phyloP scores from a whole-genome alignment of 2,888 invertebrate genomes.

The Dicycla oo region DNA sequence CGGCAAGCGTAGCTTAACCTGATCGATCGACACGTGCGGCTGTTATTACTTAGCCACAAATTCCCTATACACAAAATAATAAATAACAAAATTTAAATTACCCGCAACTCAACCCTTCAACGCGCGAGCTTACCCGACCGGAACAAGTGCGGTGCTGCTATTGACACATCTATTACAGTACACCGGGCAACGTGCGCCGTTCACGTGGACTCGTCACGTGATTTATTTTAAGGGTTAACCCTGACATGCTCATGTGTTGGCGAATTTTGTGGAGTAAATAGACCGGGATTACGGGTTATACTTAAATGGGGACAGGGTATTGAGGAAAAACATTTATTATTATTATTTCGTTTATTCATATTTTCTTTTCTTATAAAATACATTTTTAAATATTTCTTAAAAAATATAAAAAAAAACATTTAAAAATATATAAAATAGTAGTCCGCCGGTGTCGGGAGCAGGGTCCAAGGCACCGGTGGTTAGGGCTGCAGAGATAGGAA shows the following conservation, averaged over 20 bases:
- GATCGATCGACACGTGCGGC: no score
- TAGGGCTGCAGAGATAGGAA: no score
- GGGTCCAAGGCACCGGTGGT: no score
- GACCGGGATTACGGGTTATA: conserved; percentile 32
- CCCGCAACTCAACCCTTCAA: conserved; percentile 8
- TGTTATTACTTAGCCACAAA: no score
- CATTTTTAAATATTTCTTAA: no score
- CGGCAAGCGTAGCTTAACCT: no score
- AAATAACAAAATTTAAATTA: conserved; percentile 18
- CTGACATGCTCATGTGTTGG: conserved; percentile 14
- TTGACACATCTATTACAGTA: conserved; percentile 53
- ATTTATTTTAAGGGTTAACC: conserved; percentile 52
- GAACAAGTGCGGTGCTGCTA: conserved; percentile 35
- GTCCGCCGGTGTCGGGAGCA: no score
- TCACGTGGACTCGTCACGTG: conserved; percentile 54
- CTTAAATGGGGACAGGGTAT: conserved; percentile 10
- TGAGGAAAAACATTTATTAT: background rate
- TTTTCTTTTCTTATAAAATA: no score
- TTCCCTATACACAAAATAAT: background rate
- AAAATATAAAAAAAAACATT: no score
- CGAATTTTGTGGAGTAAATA: conserved; percentile 30
- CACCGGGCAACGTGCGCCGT: conserved; percentile 39
- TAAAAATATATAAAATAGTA: no score
- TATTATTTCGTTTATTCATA: no score
- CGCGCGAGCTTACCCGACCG: conserved; percentile 18